Evolutionary conservation across 1,140 invertebrate species (phyloP).

Genomic region (Zaprionus nigranus): DNA sequence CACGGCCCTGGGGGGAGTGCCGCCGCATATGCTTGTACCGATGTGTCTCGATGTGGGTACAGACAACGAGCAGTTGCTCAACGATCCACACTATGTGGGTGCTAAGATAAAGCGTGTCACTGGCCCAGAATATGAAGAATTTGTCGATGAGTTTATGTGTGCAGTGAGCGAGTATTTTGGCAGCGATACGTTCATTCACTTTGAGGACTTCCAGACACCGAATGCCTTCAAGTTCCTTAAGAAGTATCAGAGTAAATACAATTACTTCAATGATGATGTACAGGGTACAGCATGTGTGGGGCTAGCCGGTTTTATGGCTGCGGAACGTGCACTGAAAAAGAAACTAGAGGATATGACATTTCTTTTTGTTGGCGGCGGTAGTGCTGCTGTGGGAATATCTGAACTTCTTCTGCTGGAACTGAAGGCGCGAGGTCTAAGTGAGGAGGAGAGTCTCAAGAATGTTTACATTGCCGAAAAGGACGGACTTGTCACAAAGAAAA

Average conservation of each 20-base stretch:
- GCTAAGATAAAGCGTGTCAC: slow-evolving; percentile 92
- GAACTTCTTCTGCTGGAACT: slow-evolving; percentile 88
- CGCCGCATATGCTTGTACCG: slow-evolving; percentile 94
- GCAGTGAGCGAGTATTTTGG: slow-evolving; percentile 94
- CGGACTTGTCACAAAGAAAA: slow-evolving; percentile 83
- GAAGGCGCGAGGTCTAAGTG: slow-evolving; percentile 52
- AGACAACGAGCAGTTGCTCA: slow-evolving; percentile 92
- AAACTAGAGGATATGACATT: slow-evolving; percentile 93
- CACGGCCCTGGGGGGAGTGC: slow-evolving; percentile 96
- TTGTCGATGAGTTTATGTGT: slow-evolving; percentile 98
- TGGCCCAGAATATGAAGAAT: slow-evolving; percentile 95
- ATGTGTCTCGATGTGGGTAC: slow-evolving; percentile 97
- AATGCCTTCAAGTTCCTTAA: slow-evolving; percentile 95
- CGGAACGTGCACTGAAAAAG: slow-evolving; percentile 91
- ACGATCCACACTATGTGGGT: slow-evolving; percentile 98
- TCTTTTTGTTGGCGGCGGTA: slow-evolving; percentile 97
- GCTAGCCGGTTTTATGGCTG: slow-evolving; percentile 94
- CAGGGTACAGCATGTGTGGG: slow-evolving; percentile 97
- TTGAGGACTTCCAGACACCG: slow-evolving; percentile 97
- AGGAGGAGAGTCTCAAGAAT: slow-evolving; percentile 89
- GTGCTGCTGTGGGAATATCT: slow-evolving; percentile 95
- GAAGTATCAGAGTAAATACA: slow-evolving; percentile 94
- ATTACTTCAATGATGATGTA: slow-evolving; percentile 99
- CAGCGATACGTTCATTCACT: slow-evolving; percentile 93
- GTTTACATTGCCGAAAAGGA: slow-evolving; percentile 90